phyloP scores from a whole-genome alignment of 2,113 vertebrate species.

The Heterocephalus glaber region DNA sequence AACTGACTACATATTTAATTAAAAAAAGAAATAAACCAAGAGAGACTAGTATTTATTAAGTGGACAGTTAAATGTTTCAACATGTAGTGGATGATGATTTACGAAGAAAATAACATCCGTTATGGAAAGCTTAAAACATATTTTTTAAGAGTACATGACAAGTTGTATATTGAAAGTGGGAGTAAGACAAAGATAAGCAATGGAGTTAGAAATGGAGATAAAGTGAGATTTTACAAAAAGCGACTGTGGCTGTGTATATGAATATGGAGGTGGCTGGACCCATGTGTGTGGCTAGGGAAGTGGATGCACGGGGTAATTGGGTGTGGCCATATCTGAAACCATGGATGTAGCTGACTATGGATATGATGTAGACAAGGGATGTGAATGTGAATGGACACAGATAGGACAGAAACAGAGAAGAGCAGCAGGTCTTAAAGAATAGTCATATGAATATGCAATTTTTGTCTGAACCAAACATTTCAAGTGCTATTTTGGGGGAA shows the following conservation, averaged over 20 bases:
- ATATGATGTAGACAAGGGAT: too few species aligned
- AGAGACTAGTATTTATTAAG: not conserved
- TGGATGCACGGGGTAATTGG: not conserved
- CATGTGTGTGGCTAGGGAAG: not conserved
- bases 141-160: not conserved
- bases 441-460: not conserved
- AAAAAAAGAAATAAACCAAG: not conserved
- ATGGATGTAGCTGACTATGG: not conserved
- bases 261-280: not conserved
- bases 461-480: not conserved
- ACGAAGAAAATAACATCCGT: not conserved
- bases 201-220: not conserved
- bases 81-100: not conserved
- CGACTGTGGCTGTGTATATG: not conserved
- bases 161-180: not conserved
- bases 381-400: not conserved
- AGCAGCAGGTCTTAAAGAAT: not conserved
- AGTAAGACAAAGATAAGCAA: not conserved
- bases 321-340: not conserved
- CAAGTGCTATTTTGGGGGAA: not conserved
- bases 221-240: not conserved
- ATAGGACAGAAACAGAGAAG: not conserved
- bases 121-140: not conserved
- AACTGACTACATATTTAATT: not conserved
- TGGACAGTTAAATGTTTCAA: constrained; percentile 12